A percentile compares a stretch with the other conserved stretches of the same genome.
Evolutionary conservation across 92 coral and sea anemone species (phyloP).

Genomic region (Plumapathes pennacea): DNA sequence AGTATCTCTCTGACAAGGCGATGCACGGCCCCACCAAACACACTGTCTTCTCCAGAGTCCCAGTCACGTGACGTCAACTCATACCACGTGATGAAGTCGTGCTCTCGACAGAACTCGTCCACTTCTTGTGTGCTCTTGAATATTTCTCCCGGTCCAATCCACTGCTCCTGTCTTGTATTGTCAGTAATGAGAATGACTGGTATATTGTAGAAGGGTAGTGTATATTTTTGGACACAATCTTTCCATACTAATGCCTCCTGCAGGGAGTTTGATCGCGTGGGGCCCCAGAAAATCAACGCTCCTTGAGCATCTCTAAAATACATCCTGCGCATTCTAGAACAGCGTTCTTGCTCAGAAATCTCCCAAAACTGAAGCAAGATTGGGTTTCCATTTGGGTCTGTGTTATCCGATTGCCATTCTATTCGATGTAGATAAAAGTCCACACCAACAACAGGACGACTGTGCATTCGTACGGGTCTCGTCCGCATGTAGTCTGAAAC

Average conservation of each 20-base stretch:
- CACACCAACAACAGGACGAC: slow-evolving; percentile 39
- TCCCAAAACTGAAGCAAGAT: slow-evolving; percentile 54
- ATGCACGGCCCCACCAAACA: slow-evolving; percentile 60
- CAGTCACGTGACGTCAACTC: slow-evolving; percentile 61
- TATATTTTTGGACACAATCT: slow-evolving; percentile 12
- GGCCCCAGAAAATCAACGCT: slow-evolving; percentile 73
- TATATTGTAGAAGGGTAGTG: slow-evolving; percentile 12
- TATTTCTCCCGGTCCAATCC: slow-evolving; percentile 61
- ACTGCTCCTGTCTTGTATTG: slow-evolving; percentile 26
- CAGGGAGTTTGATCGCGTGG: slow-evolving; percentile 43
- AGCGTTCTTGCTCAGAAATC: slow-evolving; percentile 47
- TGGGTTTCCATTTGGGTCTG: too few relatives aligned
- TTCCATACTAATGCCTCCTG: slow-evolving; percentile 57
- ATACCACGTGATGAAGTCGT: slow-evolving; percentile 58
- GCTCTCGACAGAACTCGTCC: slow-evolving; percentile 50
- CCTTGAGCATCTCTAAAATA: slow-evolving; percentile 47
- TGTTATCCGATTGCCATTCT: too few relatives aligned
- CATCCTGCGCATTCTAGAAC: slow-evolving; percentile 6
- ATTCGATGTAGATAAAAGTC: slow-evolving; percentile 31
- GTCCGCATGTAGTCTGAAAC: slow-evolving; percentile 52
- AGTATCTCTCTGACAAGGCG: slow-evolving; percentile 36
- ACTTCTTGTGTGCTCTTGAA: slow-evolving; percentile 45
- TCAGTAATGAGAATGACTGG: slow-evolving; percentile 69
- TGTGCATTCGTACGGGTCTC: slow-evolving; percentile 29
- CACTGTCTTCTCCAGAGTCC: slow-evolving; percentile 54